Evolutionary conservation across 2,113 vertebrate genomes (phyloP).

Genomic region (Sebastes schlegelii): DNA sequence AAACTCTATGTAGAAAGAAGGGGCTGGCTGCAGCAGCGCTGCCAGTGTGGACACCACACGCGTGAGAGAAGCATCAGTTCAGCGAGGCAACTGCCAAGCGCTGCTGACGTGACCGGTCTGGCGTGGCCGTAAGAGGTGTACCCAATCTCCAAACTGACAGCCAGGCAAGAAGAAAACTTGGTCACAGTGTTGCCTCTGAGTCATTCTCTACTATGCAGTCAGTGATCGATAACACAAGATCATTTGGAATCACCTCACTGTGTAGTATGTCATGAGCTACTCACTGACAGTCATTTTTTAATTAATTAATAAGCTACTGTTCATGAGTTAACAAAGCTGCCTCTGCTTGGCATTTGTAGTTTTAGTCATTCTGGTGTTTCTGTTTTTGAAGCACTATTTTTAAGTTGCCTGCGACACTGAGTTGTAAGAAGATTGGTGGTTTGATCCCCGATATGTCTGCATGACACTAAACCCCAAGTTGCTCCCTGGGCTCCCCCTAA

Average conservation of each 20-base stretch:
- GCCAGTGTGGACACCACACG: no score
- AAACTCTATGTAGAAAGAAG: no score
- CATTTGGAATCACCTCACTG: background rate
- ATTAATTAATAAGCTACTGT: background rate
- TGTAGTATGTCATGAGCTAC: background rate
- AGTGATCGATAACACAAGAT: background rate
- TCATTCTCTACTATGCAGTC: background rate
- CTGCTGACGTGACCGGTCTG: no score
- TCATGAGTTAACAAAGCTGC: background rate
- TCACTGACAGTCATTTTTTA: background rate
- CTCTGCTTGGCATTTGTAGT: background rate
- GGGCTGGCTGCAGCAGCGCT: no score
- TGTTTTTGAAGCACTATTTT: background rate
- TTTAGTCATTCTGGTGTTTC: background rate
- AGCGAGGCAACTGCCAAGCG: no score
- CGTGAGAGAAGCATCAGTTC: no score
- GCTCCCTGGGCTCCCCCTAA: no score
- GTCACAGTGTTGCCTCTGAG: background rate
- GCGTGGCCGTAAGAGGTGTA: background rate
- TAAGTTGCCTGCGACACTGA: background rate
- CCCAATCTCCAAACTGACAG: background rate
- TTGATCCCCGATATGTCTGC: no score
- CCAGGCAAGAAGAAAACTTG: background rate
- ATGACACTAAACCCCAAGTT: no score
- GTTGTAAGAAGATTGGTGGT: background rate